phyloP scores from a whole-genome alignment of 2,888 invertebrate genomes.

The Ypsolopha scabrella region DNA sequence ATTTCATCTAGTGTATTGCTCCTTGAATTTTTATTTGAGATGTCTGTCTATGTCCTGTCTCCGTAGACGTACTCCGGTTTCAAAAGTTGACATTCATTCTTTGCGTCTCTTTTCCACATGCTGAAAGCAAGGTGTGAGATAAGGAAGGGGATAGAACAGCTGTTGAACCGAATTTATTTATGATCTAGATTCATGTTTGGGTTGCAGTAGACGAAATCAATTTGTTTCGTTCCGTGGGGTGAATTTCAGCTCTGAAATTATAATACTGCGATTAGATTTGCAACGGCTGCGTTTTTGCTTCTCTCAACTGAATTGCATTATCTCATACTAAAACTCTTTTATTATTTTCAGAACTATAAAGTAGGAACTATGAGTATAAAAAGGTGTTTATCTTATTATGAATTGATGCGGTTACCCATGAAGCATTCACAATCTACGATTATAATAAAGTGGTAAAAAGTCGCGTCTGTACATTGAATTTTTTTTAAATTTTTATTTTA shows the following conservation, averaged over 20 bases:
- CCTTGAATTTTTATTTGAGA: slow-evolving; percentile 65
- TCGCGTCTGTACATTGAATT: too few species aligned
- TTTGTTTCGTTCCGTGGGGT: slow-evolving; percentile 24
- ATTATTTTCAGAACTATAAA: too few species aligned
- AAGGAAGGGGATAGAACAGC: slow-evolving; percentile 6
- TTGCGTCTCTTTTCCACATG: background rate
- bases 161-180: slow-evolving; percentile 42
- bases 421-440: too few species aligned
- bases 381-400: too few species aligned
- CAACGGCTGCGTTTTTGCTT: too few species aligned
- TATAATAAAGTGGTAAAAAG: too few species aligned
- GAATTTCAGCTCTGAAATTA: background rate
- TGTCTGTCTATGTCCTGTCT: slow-evolving; percentile 28
- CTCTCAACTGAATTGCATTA: too few species aligned
- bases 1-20: slow-evolving; percentile 53
- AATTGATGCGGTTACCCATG: too few species aligned
- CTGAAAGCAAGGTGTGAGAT: background rate
- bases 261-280: background rate
- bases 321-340: too few species aligned
- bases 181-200: slow-evolving; percentile 60
- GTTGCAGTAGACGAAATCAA: slow-evolving; percentile 61
- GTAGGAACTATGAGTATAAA: too few species aligned
- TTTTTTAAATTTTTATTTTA: too few species aligned
- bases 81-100: background rate
- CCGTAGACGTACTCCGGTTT: slow-evolving; percentile 7